Conservation (phyloP, 2,113 vertebrate species). For the Macquaria australasica region DNA sequence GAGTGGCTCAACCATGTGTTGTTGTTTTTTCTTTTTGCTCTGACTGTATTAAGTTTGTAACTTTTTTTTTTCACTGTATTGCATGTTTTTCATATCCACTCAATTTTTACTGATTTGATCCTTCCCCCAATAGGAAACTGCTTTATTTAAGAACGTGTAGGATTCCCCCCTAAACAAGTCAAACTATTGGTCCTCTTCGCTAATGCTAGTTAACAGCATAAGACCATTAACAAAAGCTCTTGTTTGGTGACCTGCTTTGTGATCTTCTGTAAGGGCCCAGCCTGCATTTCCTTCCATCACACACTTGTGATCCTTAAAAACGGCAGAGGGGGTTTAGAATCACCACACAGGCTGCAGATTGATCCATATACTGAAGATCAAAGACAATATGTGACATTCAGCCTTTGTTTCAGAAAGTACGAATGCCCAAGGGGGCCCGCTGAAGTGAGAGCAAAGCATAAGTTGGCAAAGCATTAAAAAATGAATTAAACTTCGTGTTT, state of each 20-base stretch:
- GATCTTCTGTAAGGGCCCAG: constrained; percentile 6
- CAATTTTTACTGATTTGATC: constrained; percentile 18
- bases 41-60: constrained; percentile 17
- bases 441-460: constrained; percentile 29
- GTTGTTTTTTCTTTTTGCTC: background rate
- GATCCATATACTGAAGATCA: background rate
- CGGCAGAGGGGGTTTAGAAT: background rate
- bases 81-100: constrained; percentile 45
- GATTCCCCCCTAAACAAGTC: background rate
- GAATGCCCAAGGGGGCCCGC: background rate
- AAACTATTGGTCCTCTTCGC: background rate
- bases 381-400: background rate
- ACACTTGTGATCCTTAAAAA: background rate
- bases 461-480: constrained; percentile 29
- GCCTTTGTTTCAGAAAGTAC: background rate
- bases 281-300: constrained; percentile 4
- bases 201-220: constrained; percentile 11
- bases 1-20: constrained; percentile 41
- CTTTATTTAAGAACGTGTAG: constrained; percentile 34
- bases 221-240: background rate
- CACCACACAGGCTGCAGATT: background rate
- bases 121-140: background rate
- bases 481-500: constrained; percentile 19
- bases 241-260: constrained; percentile 21
- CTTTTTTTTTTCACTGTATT: constrained; percentile 29